These are phyloP conservation scores for Trichacis sp. DNA, from an alignment of 2,888 invertebrate species.

Conservation along the genomic window DNA sequence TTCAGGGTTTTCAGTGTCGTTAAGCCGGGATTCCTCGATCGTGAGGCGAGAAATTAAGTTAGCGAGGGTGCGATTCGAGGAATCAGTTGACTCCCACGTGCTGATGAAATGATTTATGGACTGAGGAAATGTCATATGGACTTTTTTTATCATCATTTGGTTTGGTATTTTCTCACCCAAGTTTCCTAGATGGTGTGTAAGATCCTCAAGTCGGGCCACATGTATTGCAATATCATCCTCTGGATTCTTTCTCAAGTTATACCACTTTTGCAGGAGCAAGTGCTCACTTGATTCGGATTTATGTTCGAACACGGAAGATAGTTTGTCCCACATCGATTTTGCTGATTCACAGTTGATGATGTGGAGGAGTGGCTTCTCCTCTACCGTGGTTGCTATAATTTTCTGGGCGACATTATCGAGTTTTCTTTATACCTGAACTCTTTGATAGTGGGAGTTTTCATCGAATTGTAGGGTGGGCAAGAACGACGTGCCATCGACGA, in stretches of 20 bases:
- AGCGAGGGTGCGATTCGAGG: conserved; percentile 5
- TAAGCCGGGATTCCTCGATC: conserved; percentile 18
- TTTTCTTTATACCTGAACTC: conserved; percentile 15
- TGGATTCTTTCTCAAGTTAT: conserved; percentile 16
- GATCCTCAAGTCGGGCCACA: conserved; percentile 44
- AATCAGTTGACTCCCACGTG: conserved; percentile 40
- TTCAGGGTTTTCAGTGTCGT: neutral
- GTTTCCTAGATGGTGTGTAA: conserved; percentile 28
- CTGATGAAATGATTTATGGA: conserved; percentile 31
- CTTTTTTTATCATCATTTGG: conserved; percentile 39
- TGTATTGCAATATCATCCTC: conserved; percentile 42
- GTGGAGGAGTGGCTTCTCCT: conserved; percentile 26
- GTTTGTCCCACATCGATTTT: conserved; percentile 51
- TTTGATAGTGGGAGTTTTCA: neutral
- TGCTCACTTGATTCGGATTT: conserved; percentile 47
- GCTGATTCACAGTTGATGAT: conserved; percentile 48
- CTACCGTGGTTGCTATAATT: conserved; percentile 25
- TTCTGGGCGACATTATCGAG: conserved; percentile 18
- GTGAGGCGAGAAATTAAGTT: conserved; percentile 22
- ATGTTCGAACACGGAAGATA: too few species aligned
- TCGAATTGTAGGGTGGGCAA: too few species aligned
- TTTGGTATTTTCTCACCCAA: conserved; percentile 36
- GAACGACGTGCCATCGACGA: conserved; percentile 3
- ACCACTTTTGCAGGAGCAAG: conserved; percentile 44
- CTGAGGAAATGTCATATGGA: conserved; percentile 43